These are phyloP conservation scores for Tragopan temminckii DNA, from an alignment of 2,797 vertebrate genomes.

Conservation along the genomic window DNA sequence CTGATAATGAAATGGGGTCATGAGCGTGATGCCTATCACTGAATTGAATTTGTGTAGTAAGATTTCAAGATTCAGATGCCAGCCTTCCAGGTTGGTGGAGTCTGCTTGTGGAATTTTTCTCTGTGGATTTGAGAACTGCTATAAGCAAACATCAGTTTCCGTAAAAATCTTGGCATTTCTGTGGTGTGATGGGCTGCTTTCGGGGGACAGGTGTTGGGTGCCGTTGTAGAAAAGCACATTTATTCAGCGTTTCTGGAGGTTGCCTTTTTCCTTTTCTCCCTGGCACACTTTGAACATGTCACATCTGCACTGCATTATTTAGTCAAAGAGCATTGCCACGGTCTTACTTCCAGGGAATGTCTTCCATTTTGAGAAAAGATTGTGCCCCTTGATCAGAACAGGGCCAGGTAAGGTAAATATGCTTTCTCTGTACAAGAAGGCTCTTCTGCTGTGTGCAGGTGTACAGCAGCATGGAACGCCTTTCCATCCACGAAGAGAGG, in stretches of 20 bases:
- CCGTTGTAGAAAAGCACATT: background rate
- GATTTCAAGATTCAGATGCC: slow-evolving; percentile 47
- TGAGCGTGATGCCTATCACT: slow-evolving; percentile 43
- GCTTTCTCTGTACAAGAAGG: background rate
- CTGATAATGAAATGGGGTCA: slow-evolving; percentile 71
- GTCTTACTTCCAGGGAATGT: background rate
- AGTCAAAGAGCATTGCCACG: background rate
- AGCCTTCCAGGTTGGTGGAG: background rate
- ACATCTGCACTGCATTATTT: background rate
- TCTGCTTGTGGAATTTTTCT: background rate
- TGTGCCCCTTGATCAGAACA: background rate
- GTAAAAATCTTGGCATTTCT: background rate
- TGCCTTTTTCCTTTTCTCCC: background rate
- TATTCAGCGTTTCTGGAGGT: background rate
- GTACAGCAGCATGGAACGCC: slow-evolving; percentile 97
- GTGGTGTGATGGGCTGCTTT: background rate
- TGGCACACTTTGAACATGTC: background rate
- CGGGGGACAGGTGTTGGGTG: background rate
- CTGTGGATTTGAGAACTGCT: background rate
- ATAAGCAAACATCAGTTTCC: background rate
- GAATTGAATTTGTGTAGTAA: slow-evolving; percentile 31
- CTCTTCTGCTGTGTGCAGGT: slow-evolving; percentile 81
- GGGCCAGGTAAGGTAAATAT: rapidly evolving
- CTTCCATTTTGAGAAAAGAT: background rate
- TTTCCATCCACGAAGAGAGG: slow-evolving; percentile 93